Evolutionary conservation across 2,888 invertebrate species (phyloP).

Genomic region (Lomographa bimaculata): DNA sequence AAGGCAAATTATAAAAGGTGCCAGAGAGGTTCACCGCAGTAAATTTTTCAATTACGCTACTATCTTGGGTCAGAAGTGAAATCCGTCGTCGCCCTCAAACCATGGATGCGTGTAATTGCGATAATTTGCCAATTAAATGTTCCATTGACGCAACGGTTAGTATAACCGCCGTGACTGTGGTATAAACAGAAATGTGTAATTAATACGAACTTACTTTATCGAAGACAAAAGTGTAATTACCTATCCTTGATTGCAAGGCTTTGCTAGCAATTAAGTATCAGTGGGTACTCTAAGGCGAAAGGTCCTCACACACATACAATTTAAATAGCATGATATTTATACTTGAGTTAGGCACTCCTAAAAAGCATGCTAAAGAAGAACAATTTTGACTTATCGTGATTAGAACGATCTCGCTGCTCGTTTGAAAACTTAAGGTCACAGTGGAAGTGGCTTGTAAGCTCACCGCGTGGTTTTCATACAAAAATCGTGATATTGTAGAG

Average conservation of each 20-base stretch:
- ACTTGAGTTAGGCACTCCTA: too few species aligned
- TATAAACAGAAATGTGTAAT: slow-evolving; percentile 34
- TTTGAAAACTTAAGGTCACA: too few species aligned
- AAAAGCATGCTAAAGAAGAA: too few species aligned
- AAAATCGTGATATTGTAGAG: too few species aligned
- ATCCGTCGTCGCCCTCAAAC: slow-evolving; percentile 71
- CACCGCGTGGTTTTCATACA: too few species aligned
- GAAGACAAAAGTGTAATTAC: slow-evolving; percentile 1
- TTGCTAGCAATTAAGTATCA: slow-evolving; percentile 11
- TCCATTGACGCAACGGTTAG: slow-evolving; percentile 58
- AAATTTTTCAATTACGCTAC: slow-evolving; percentile 64
- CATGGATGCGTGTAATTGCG: slow-evolving; percentile 80
- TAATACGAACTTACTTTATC: slow-evolving; percentile 2
- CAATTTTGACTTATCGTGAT: too few species aligned
- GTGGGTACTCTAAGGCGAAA: too few species aligned
- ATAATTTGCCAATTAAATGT: slow-evolving; percentile 70
- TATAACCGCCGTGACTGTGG: slow-evolving; percentile 37
- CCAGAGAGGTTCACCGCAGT: slow-evolving; percentile 31
- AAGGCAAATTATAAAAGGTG: slow-evolving; percentile 40
- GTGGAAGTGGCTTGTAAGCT: too few species aligned
- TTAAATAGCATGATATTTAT: too few species aligned
- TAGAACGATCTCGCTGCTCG: too few species aligned
- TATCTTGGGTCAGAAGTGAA: slow-evolving; percentile 74
- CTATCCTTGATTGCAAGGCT: slow-evolving; percentile 16
- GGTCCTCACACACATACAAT: too few species aligned